Base-by-base conservation (phyloP, 2,113 vertebrate genomes). In the Trichechus manatus region DNA sequence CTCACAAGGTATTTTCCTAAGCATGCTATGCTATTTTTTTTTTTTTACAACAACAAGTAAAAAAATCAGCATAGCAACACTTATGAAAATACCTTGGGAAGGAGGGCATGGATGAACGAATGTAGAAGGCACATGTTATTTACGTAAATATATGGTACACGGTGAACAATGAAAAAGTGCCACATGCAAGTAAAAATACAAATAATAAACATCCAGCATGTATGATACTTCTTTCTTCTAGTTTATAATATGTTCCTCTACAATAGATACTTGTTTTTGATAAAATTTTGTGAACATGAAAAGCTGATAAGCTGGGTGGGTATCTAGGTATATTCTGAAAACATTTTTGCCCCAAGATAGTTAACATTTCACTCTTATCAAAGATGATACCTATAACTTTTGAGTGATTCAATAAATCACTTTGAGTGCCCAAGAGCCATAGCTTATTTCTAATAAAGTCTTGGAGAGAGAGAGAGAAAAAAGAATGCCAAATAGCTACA, bases 391-490 rank as follows among this genome's bases (percentile, higher is more conserved):
- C 9, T 23, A 14, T 66, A 66, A 1, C 9, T 93, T 70, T 85
- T 72, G 39, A 0, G n/a, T 77, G 27, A 61, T 20, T 86, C 96
- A 33, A 74, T 59, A 86, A 86, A 47, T 56, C 25, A 1, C 10
- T 75, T 88, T 64, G 13, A 93, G 74, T 19, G 15, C 2, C 29
- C 1, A 15, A 77, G 15, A 20, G 4, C 0, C 27, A 63, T 25
- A 74, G 1, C 2, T 91, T 61, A 91, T 59, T 87, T 87, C 33
- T n/a, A 72, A n/a, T 89, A 64, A 94, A 93, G 79, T 64, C 14
- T 5, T 27, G 22, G 61, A 31, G 39, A 33, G 47, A 59, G 33
- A 64, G 20, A 29, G 11, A 61, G 68, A 90, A 91, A 75, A 0
- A 83, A 13, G 2, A 93, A 56, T 64, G 29, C 0, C 87, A 1